These are phyloP conservation scores for Spea multiplicata DNA, from an alignment of 2,113 vertebrate genomes.

Conservation along the genomic window DNA sequence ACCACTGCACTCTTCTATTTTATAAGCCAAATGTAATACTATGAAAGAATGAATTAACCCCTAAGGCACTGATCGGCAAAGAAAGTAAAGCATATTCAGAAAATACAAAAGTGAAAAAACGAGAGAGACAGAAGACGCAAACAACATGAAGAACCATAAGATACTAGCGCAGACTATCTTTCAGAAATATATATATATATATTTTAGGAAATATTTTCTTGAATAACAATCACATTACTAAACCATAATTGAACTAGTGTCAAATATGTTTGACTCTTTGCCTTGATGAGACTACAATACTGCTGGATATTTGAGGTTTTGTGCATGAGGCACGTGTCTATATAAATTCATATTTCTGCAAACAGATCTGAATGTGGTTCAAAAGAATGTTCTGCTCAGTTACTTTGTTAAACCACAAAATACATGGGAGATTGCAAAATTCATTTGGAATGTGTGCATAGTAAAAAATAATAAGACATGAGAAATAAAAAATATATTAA, in stretches of 20 bases:
- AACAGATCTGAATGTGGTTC: constrained; percentile 24
- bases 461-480: background rate
- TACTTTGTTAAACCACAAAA: constrained; percentile 24
- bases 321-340: constrained; percentile 19
- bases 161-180: no score
- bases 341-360: constrained; percentile 31
- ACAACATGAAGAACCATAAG: no score
- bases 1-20: no score
- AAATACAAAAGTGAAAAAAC: no score
- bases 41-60: no score
- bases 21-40: no score
- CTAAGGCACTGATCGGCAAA: no score
- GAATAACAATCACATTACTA: background rate
- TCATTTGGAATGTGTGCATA: background rate
- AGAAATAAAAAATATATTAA: no score
- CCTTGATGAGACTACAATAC: background rate
- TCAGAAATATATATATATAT: no score
- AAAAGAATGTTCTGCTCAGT: constrained; percentile 16
- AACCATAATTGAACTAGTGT: background rate
- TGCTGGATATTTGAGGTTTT: constrained; percentile 34
- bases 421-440: constrained; percentile 6
- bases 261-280: constrained; percentile 19
- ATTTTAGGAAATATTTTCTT: no score
- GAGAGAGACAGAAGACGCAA: no score
- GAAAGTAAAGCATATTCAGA: no score